Evolutionary conservation across 2,888 invertebrate genomes (phyloP), one percentile per base, ranked within the genome.

Genomic region (Sipunculus nudus): DNA sequence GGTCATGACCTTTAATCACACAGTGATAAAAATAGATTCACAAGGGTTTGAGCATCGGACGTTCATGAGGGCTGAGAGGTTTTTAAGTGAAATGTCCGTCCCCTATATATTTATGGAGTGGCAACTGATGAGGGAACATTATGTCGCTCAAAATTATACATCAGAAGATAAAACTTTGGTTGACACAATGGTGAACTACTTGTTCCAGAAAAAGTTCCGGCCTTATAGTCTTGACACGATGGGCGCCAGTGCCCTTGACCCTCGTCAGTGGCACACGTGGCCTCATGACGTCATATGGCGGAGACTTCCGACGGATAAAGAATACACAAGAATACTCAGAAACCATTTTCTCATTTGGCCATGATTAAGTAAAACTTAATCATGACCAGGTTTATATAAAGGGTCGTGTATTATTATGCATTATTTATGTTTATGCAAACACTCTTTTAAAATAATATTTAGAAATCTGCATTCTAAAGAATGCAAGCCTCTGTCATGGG

Each of bases 91-190:
- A 2, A 41, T 68, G 5, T 13, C 32, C 23, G 47, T 71, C 21
- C 38, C 56, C 6, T 68, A 64, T 40, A 61, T 71, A 19, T 64
- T 68, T 48, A 71, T 71, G 71, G 71, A 71, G 46, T 71, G 71
- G 71, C 21, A 56, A n/a, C 19, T 60, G 16, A 70, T 71, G 67
- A 53, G 35, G 19, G 31, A 35, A 23, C 43, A 43, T 45, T 53
- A 57, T 29, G 31, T 47, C n/a, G 19, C 53, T 0, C 21, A 28
- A n/a, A 53, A 49, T 10, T 48, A 57, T n/a, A 53, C 45, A 3
- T 35, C 52, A 3, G n/a, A n/a, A 1, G 66, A 69, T 26, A 47
- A 43, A 23, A 1, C 48, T n/a, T 21, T 56, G 6, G 58, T 70
- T 8, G 43, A 66, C 19, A 23, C 58, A 16, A 65, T 71, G 67